Base-by-base conservation (phyloP, 2,888 invertebrate genomes). In the Sussaba pulchella region DNA sequence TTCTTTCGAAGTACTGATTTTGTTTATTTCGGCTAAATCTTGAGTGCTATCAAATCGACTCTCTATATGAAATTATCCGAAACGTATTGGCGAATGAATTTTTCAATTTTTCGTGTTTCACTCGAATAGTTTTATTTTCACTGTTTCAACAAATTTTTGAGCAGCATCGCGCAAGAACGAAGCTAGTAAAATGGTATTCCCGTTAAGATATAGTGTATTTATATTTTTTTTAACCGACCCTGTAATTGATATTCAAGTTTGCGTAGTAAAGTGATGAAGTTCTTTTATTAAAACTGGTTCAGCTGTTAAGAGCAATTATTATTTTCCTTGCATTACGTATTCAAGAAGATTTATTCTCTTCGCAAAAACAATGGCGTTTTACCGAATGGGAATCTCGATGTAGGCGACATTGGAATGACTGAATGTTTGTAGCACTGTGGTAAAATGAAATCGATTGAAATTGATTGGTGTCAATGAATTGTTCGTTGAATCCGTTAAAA, bases 221-320 rank as follows among this genome's bases (percentile, higher is more conserved):
- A n/a, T n/a, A n/a, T n/a, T n/a, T n/a, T n/a, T n/a, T n/a, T n/a
- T n/a, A n/a, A n/a, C 2, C 31, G 6, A 6, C 2, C 2, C 71
- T 80, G 79, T 80, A 71, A 80, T 59, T 66, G 36, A 52, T 52
- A 73, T 67, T 52, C n/a, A 79, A 74, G 50, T 78, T 61, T 69
- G 74, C 69, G 71, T 21, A 61, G 59, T 21, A 24, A 39, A 39
- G 41, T 66, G 57, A 57, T 57, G 19, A 73, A 50, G 26, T 52
- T 17, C 19, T 17, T 45, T 61, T 21, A 57, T 69, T 54, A 19
- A 39, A 41, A 41, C 0, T 0, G 3, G 19, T 52, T 67, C 19
- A 5, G 17, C 21, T 21, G 41, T 41, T 59, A 12, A 31, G 6
- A 31, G 6, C 36, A 59, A 59, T 59, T 39, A 5, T 41, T 14